A percentile compares a stretch with the other conserved stretches of the same genome.
Conservation (phyloP, 2,888 invertebrate genomes). For the Sialis fuliginosa region DNA sequence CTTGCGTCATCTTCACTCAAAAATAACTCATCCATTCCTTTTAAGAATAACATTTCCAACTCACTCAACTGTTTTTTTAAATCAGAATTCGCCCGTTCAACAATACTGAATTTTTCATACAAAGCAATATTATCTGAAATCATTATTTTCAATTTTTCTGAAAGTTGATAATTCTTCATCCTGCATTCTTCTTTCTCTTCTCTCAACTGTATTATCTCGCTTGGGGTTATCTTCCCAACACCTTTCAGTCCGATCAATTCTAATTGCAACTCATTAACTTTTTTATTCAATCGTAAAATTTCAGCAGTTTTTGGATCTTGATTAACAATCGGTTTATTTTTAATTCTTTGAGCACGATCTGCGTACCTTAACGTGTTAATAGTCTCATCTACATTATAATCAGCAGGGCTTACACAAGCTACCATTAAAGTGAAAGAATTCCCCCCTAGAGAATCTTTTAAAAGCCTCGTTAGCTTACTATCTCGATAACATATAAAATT, state of each 20-base stretch:
- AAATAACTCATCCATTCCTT: too few relatives aligned
- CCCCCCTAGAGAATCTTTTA: slow-evolving; percentile 93
- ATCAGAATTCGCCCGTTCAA: slow-evolving; percentile 26
- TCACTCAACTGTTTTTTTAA: too few relatives aligned
- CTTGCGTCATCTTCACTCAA: too few relatives aligned
- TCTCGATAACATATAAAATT: slow-evolving; percentile 79
- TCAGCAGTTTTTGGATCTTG: slow-evolving; percentile 68
- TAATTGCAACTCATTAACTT: slow-evolving; percentile 50
- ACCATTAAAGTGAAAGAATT: slow-evolving; percentile 91
- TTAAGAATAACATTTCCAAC: too few relatives aligned
- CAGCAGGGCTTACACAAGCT: slow-evolving; percentile 87
- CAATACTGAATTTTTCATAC: slow-evolving; percentile 48
- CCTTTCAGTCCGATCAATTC: slow-evolving; percentile 36
- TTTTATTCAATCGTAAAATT: slow-evolving; percentile 51
- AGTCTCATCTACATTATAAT: slow-evolving; percentile 74
- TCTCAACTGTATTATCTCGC: background rate
- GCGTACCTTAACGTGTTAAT: slow-evolving; percentile 79
- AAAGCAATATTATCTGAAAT: slow-evolving; percentile 51
- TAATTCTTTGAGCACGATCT: slow-evolving; percentile 69
- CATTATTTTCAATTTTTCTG: slow-evolving; percentile 42
- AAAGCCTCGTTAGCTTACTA: slow-evolving; percentile 74
- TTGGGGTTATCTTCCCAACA: slow-evolving; percentile 17
- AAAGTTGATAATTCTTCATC: slow-evolving; percentile 43
- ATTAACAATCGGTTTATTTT: slow-evolving; percentile 78
- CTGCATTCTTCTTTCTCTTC: slow-evolving; percentile 32